Base-by-base conservation (phyloP, 2,113 vertebrate genomes). In the Sterna hirundo region DNA sequence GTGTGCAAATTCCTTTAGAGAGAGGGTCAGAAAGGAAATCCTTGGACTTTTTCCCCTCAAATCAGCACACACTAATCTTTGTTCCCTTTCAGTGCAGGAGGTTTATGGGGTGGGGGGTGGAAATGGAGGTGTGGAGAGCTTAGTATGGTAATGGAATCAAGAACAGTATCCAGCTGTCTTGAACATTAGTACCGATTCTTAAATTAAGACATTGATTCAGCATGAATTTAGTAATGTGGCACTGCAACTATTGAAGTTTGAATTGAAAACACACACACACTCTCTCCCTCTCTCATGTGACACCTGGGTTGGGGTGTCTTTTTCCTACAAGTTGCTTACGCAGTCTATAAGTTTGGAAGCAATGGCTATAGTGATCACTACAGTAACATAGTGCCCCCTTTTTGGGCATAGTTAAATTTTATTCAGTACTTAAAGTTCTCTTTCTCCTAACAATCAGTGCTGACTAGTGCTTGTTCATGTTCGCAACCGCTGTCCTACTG, bases 241-340 rank as follows among this genome's bases (percentile, higher is more conserved):
- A 19, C 40, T 82, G 44, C 44, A 81, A 0, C 19, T 72, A 18
- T 13, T 51, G 13, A 36, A 58, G 21, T 3, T 83, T 52, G 47
- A 32, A 32, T 21, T 83, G 42, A 60, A 30, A 7, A 17, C 12
- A 17, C 52, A 30, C 29, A 15, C 21, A 10, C 14, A 20, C 3
- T 1, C 1, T 4, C 3, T 5, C 38, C 8, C 4, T 16, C 14
- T 29, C 5, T 18, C 49, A 32, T 9, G 32, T 65, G 55, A n/a
- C 3, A 11, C 11, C 22, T 65, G 15, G 17, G 1, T 15, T 66
- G 62, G 17, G 19, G 9, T 76, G 22, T 3, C 5, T 23, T 68
- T 86, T 77, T 44, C 9, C 25, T 70, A 49, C 8, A 23, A 30
- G 32, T 15, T 89, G 14, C 17, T 80, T 57, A 18, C 12, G 13